Percentiles rank a stretch among this genome's conserved stretches.
phyloP scores from a whole-genome alignment of 2,888 invertebrate species.

The Asteroscopus sphinx region DNA sequence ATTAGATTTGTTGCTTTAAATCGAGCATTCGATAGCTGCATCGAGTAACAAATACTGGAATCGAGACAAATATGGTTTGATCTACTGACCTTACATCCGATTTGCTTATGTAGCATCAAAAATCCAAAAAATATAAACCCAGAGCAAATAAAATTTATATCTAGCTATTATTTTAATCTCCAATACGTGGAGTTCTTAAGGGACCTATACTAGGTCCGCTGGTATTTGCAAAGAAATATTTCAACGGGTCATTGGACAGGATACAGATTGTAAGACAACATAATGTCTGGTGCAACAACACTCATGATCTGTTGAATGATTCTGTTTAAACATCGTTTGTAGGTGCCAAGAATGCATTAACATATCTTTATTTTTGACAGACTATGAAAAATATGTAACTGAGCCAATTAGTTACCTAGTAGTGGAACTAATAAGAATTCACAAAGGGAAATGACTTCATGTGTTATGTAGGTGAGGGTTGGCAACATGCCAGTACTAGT shows the following conservation, averaged over 20 bases:
- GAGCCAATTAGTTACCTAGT: constrained; percentile 19
- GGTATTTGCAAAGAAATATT: neutral
- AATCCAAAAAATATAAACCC: neutral
- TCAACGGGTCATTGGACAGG: neutral
- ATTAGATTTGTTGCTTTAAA: neutral
- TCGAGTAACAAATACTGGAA: too few species aligned
- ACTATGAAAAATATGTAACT: neutral
- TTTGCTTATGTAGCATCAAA: neutral
- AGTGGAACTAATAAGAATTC: constrained; percentile 15
- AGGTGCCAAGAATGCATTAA: neutral
- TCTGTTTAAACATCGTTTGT: neutral
- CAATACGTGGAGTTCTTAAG: neutral
- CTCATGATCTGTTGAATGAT: too few species aligned
- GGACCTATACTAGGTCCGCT: neutral
- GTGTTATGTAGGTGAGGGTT: constrained; percentile 22
- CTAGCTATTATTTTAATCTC: neutral
- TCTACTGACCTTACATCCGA: neutral
- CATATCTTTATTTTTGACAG: neutral
- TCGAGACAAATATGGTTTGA: neutral
- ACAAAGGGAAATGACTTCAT: constrained; percentile 45
- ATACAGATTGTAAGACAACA: neutral
- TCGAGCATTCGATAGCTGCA: constrained; percentile 6
- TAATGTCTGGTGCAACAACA: neutral
- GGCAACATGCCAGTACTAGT: constrained; percentile 45
- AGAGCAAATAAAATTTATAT: neutral